Percentiles rank a stretch among this genome's conserved stretches.
phyloP scores from a whole-genome alignment of 2,797 vertebrate genomes.

The Epinephelus malabaricus region DNA sequence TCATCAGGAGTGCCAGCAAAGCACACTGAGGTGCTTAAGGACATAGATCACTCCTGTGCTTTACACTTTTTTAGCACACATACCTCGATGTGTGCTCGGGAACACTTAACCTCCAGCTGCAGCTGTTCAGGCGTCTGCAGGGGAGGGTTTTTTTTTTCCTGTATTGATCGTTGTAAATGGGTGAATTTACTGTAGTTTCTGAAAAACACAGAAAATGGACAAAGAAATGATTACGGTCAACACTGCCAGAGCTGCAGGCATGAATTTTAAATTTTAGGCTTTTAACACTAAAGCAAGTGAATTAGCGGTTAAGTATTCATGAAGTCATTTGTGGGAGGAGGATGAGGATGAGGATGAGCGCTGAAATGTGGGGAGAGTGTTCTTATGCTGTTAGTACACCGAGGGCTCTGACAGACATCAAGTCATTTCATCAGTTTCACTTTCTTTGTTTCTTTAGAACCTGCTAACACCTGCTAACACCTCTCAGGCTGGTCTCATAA shows the following conservation, averaged over 20 bases:
- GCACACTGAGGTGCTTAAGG: conserved; percentile 58
- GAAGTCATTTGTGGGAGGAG: conserved; percentile 18
- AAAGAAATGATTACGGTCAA: conserved; percentile 39
- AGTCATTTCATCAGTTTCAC: neutral
- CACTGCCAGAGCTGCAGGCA: conserved; percentile 33
- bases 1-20: conserved; percentile 61
- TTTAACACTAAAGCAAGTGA: conserved; percentile 32
- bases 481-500: no score
- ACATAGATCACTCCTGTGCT: conserved; percentile 66
- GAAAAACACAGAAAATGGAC: conserved; percentile 32
- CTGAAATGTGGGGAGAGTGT: neutral
- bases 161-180: conserved; percentile 68
- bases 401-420: neutral
- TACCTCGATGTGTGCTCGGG: conserved; percentile 48
- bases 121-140: conserved; percentile 59
- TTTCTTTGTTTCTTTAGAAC: neutral
- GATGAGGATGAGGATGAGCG: neutral
- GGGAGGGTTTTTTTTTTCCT: conserved; percentile 6
- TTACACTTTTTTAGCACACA: conserved; percentile 18
- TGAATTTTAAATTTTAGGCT: conserved; percentile 7
- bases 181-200: conserved; percentile 64
- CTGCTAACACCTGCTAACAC: no score
- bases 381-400: neutral
- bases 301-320: conserved; percentile 22
- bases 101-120: conserved; percentile 72